phyloP scores from a whole-genome alignment of 2,888 invertebrate species.

The Hedya salicella region DNA sequence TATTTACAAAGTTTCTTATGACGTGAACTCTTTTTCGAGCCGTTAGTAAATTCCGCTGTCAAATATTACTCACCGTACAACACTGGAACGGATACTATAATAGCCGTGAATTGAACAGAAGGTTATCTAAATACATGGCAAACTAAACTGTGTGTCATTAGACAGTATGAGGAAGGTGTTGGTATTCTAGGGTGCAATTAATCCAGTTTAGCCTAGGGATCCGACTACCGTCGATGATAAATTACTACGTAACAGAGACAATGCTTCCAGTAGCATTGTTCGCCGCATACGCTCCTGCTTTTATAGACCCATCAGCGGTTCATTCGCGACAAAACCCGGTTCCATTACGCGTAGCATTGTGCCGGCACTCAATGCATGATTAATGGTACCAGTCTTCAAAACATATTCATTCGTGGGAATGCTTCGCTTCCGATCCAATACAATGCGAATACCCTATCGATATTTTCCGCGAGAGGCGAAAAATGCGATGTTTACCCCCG shows the following conservation, averaged over 20 bases:
- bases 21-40: conserved; percentile 44
- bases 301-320: conserved; percentile 61
- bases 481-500: conserved; percentile 81
- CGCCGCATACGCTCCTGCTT: conserved; percentile 51
- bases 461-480: conserved; percentile 75
- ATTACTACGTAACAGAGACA: conserved; percentile 63
- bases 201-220: conserved; percentile 39
- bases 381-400: conserved; percentile 73
- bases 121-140: conserved; percentile 20
- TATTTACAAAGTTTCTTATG: conserved; percentile 12
- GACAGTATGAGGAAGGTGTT: conserved; percentile 10
- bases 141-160: neutral
- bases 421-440: conserved; percentile 61
- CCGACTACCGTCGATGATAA: conserved; percentile 57
- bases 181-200: conserved; percentile 37
- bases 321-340: conserved; percentile 69
- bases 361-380: conserved; percentile 78
- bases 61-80: conserved; percentile 57
- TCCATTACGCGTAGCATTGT: conserved; percentile 74
- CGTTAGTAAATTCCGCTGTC: conserved; percentile 61
- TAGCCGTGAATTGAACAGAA: conserved; percentile 36
- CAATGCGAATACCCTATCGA: conserved; percentile 69
- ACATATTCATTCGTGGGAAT: conserved; percentile 77
- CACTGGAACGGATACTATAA: conserved; percentile 49
- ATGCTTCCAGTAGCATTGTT: conserved; percentile 63